Conservation (phyloP, 2,113 vertebrate species). For the Anhinga anhinga region DNA sequence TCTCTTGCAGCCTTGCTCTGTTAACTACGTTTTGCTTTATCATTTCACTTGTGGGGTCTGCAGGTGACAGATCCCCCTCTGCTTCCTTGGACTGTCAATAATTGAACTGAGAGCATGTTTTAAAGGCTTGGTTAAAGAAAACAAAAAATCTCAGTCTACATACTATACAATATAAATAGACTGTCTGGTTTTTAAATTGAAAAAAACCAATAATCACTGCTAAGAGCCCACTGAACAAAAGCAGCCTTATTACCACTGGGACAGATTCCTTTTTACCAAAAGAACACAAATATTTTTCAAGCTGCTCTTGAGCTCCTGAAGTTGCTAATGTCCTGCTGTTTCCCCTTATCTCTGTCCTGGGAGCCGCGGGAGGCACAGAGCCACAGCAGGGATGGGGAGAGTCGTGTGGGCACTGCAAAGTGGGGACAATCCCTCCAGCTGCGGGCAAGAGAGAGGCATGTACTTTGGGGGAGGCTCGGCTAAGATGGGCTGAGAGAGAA, state of each 20-base stretch:
- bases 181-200: slow-evolving; percentile 40
- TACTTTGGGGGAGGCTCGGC: not conserved
- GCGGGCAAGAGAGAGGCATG: not conserved
- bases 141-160: not conserved
- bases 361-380: not conserved
- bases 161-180: slow-evolving; percentile 49
- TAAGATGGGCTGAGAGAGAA: not conserved
- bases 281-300: slow-evolving; percentile 41
- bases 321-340: slow-evolving; percentile 1
- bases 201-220: slow-evolving; percentile 37
- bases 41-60: not conserved
- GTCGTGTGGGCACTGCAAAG: not conserved
- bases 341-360: not conserved
- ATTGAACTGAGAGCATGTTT: not conserved
- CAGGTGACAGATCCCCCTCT: not conserved
- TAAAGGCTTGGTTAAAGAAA: slow-evolving; percentile 1
- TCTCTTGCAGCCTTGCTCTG: not conserved
- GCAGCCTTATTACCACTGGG: slow-evolving; percentile 42
- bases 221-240: slow-evolving; percentile 53
- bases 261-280: slow-evolving; percentile 22
- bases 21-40: not conserved
- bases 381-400: not conserved
- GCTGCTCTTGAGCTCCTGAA: slow-evolving; percentile 14
- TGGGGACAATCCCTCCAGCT: not conserved
- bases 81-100: not conserved